phyloP scores from a whole-genome alignment of 2,888 invertebrate genomes.

The Odontomyia ornata region DNA sequence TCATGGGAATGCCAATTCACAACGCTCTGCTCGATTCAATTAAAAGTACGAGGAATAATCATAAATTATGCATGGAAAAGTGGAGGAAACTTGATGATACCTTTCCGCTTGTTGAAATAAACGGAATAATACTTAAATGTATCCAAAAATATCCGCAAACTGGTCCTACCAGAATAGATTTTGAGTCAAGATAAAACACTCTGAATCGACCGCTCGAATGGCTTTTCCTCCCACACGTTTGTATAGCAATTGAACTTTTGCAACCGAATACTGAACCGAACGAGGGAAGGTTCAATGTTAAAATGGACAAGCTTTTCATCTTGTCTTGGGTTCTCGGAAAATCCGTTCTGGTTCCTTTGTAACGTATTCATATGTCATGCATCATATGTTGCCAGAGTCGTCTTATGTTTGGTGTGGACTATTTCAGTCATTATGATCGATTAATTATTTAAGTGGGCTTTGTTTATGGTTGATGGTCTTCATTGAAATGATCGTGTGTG shows the following conservation, averaged over 20 bases:
- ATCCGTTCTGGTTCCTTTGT: not conserved
- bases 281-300: not conserved
- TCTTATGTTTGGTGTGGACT: too few relatives aligned
- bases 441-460: too few relatives aligned
- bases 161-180: slow-evolving; percentile 35
- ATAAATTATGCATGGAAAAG: slow-evolving; percentile 29
- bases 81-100: not conserved
- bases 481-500: too few relatives aligned
- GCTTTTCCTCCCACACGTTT: not conserved
- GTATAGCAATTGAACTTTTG: slow-evolving; percentile 19
- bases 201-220: slow-evolving; percentile 1
- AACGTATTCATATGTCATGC: too few relatives aligned
- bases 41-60: not conserved
- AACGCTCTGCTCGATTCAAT: too few relatives aligned
- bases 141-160: slow-evolving; percentile 32
- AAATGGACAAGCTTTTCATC: not conserved
- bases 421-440: too few relatives aligned
- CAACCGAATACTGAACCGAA: not conserved
- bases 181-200: not conserved
- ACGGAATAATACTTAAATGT: slow-evolving; percentile 14
- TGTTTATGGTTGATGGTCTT: too few relatives aligned
- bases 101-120: not conserved
- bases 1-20: too few relatives aligned
- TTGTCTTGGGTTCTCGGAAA: not conserved
- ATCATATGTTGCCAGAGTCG: too few relatives aligned